Conservation (phyloP, 2,113 vertebrate genomes). For the Pedetes capensis region DNA sequence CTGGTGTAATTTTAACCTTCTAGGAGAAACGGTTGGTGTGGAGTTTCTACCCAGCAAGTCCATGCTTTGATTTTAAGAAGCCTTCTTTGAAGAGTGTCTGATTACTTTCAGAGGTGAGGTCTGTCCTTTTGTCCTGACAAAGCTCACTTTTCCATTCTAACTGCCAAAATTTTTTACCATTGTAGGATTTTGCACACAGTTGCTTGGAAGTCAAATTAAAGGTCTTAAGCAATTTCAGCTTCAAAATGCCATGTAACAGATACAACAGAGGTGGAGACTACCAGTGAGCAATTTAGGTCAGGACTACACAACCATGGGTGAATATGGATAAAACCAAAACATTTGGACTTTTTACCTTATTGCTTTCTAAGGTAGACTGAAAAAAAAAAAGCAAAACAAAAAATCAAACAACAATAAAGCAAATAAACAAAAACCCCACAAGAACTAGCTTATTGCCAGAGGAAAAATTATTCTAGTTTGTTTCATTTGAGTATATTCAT, state of each 20-base stretch:
- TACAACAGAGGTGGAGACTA: not conserved
- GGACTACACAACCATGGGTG: not conserved
- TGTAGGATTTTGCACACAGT: conserved; percentile 55
- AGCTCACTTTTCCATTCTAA: conserved; percentile 61
- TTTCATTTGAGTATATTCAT: not conserved
- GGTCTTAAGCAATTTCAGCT: conserved; percentile 63
- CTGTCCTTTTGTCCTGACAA: conserved; percentile 63
- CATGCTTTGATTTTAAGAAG: conserved; percentile 59
- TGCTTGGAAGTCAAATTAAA: conserved; percentile 68
- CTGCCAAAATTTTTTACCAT: conserved; percentile 55
- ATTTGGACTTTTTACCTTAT: not conserved
- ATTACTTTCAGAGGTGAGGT: conserved; percentile 57
- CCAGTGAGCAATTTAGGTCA: conserved; percentile 48
- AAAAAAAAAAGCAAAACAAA: too few species aligned
- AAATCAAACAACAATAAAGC: too few species aligned
- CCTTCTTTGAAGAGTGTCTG: conserved; percentile 57
- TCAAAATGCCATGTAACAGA: conserved; percentile 39
- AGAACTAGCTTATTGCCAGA: not conserved
- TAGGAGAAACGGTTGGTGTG: conserved; percentile 11
- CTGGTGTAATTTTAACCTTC: conserved; percentile 66
- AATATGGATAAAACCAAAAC: not conserved
- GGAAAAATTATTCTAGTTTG: not conserved
- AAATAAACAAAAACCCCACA: too few species aligned
- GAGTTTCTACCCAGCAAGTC: conserved; percentile 47
- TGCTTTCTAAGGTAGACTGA: not conserved